phyloP scores from a whole-genome alignment of 2,113 vertebrate species.

The Lophochroa leadbeateri region DNA sequence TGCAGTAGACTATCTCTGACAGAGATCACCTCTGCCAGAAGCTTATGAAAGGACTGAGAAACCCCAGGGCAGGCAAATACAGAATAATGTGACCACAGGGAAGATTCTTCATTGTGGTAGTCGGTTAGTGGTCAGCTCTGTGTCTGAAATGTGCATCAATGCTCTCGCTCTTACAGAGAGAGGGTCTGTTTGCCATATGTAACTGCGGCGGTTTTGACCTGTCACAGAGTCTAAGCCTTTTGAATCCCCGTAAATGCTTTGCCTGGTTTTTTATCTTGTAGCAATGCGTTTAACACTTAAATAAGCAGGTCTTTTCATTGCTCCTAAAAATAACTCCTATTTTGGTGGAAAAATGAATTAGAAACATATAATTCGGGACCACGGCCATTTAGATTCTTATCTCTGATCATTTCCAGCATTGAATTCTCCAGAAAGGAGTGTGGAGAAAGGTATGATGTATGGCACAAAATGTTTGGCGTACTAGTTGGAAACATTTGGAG shows the following conservation, averaged over 20 bases:
- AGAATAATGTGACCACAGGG: background rate
- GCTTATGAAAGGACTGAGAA: background rate
- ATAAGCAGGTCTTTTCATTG: background rate
- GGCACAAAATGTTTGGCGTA: background rate
- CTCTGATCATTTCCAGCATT: background rate
- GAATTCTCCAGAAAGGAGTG: background rate
- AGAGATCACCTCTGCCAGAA: background rate
- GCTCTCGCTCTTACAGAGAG: rapidly evolving
- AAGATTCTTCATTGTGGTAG: background rate
- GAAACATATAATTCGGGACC: background rate
- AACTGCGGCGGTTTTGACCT: background rate
- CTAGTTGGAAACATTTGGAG: background rate
- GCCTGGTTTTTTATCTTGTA: background rate
- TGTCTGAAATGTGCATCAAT: background rate
- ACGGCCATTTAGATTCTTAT: background rate
- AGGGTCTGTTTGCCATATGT: background rate
- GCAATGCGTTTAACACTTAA: background rate
- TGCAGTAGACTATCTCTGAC: background rate
- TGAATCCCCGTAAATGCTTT: background rate
- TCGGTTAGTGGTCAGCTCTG: background rate
- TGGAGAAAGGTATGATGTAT: background rate
- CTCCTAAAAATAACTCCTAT: background rate
- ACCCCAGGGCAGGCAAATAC: background rate
- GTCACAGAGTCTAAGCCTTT: background rate
- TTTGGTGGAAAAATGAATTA: slow-evolving; percentile 12